These are phyloP conservation scores for Natrix natrix DNA, from an alignment of 2,797 vertebrate species.

Conservation along the genomic window DNA sequence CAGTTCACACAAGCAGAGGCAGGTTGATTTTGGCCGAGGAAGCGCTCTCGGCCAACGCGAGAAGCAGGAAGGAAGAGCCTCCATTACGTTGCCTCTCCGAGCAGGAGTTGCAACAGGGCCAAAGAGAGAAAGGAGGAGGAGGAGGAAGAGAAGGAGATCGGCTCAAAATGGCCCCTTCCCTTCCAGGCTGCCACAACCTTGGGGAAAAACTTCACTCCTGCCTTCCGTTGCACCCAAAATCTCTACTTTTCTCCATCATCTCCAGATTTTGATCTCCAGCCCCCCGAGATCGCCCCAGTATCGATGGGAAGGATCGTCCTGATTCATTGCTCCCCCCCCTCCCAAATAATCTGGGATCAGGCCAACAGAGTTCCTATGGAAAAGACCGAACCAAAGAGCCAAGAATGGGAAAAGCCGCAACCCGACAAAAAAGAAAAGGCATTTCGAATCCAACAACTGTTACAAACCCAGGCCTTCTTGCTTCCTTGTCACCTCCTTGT, in stretches of 20 bases:
- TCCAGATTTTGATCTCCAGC: neutral
- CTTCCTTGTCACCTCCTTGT: neutral
- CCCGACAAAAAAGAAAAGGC: fast-evolving
- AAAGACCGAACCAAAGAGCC: neutral
- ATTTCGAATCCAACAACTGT: fast-evolving
- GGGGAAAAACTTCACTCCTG: neutral
- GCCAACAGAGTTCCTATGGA: neutral
- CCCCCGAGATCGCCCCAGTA: neutral
- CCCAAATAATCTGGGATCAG: neutral
- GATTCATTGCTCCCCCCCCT: neutral
- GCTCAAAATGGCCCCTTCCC: conserved; percentile 63
- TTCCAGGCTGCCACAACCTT: fast-evolving
- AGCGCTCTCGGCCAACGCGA: neutral
- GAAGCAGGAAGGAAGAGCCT: neutral
- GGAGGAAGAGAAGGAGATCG: conserved; percentile 32
- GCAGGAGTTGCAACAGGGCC: neutral
- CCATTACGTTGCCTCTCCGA: neutral
- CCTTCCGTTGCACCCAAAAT: fast-evolving
- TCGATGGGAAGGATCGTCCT: neutral
- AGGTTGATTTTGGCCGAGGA: conserved; percentile 21
- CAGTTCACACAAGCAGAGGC: conserved; percentile 53
- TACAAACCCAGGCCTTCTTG: fast-evolving
- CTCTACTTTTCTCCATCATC: neutral
- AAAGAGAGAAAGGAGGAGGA: neutral
- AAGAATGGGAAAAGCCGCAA: neutral